Percentiles rank a stretch among this genome's conserved stretches.
Evolutionary conservation across 2,113 vertebrate species (phyloP).

Genomic region (human): DNA sequence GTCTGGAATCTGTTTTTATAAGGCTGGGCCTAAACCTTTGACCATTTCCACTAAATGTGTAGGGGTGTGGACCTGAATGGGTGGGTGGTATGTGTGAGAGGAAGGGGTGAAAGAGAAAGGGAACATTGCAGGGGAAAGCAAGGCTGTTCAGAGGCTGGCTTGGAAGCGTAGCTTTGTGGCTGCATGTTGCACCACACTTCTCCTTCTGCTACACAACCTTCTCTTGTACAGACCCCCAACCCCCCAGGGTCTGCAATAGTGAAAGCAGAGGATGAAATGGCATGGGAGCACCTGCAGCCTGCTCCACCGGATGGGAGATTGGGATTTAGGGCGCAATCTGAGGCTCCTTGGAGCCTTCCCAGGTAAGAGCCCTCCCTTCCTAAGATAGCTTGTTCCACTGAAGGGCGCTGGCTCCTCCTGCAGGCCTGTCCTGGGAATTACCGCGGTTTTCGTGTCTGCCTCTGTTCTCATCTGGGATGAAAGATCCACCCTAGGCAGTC

Average conservation of each 20-base stretch:
- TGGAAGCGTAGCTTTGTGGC: not conserved
- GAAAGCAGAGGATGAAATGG: not conserved
- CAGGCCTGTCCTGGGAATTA: constrained; percentile 20
- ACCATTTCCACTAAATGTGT: not conserved
- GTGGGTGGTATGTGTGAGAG: not conserved
- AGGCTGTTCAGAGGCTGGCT: not conserved
- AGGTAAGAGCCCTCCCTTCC: constrained; percentile 19
- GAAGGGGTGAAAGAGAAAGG: not conserved
- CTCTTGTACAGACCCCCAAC: not conserved
- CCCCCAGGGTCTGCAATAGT: not conserved
- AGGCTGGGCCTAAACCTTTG: not conserved
- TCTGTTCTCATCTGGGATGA: not conserved
- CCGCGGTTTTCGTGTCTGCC: not conserved
- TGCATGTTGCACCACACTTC: not conserved
- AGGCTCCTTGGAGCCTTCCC: not conserved
- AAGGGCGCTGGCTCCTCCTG: constrained; percentile 68
- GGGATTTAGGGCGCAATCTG: not conserved
- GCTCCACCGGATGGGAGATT: not conserved
- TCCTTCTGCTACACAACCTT: constrained; percentile 23
- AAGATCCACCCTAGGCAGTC: constrained; percentile 45
- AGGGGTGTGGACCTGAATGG: not conserved
- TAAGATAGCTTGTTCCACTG: not conserved
- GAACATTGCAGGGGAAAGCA: not conserved
- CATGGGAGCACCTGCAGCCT: constrained; percentile 24
- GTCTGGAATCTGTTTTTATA: constrained; percentile 16